phyloP scores from a whole-genome alignment of 2,113 vertebrate genomes.

The Aegithalos caudatus region DNA sequence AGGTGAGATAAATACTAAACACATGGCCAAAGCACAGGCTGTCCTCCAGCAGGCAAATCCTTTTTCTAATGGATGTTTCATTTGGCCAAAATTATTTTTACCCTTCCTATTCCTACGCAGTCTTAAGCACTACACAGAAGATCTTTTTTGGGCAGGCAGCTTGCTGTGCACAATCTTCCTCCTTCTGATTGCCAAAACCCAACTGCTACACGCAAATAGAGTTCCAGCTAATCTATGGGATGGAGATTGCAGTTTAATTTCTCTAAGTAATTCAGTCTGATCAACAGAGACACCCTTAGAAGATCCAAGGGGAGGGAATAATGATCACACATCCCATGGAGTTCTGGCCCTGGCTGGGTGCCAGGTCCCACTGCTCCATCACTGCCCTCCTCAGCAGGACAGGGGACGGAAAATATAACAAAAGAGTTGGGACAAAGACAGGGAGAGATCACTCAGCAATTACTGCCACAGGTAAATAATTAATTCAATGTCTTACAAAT shows the following conservation, averaged over 20 bases:
- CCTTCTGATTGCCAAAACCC: constrained; percentile 19
- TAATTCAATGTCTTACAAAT: background rate
- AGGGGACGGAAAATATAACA: accelerated
- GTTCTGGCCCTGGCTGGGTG: background rate
- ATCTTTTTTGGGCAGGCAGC: background rate
- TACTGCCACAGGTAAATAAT: background rate
- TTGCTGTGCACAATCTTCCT: constrained; percentile 19
- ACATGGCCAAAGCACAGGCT: background rate
- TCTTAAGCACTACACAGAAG: background rate
- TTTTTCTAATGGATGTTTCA: background rate
- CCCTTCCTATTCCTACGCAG: background rate
- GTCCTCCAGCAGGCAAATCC: background rate
- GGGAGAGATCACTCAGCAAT: background rate
- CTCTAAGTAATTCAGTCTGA: constrained; percentile 17
- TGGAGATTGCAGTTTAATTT: constrained; percentile 36
- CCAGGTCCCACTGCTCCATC: background rate
- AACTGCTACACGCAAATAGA: constrained; percentile 9
- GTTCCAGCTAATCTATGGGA: constrained; percentile 34
- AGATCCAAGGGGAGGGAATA: background rate
- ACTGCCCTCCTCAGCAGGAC: background rate
- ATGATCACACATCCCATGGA: background rate
- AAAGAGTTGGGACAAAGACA: background rate
- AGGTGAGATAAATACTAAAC: background rate
- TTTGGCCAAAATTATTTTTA: background rate
- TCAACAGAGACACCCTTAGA: background rate